Percentiles rank a stretch among this genome's conserved stretches.
Evolutionary conservation across 2,113 vertebrate genomes (phyloP).

Genomic region (Semnornis frantzii): DNA sequence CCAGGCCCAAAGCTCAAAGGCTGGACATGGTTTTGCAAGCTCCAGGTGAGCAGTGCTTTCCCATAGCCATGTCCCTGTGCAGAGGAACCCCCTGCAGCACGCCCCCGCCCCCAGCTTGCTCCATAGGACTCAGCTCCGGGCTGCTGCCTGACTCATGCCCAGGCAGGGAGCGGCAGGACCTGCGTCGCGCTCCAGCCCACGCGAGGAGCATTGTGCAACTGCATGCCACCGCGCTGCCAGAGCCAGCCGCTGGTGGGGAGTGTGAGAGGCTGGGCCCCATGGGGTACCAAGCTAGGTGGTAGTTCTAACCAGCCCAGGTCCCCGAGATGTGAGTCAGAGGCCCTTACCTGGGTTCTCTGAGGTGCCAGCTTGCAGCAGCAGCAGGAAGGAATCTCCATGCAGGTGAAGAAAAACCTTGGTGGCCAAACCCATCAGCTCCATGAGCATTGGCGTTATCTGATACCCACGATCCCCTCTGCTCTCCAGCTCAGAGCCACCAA

Average conservation of each 20-base stretch:
- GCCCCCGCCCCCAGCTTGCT: neutral
- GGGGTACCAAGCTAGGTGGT: neutral
- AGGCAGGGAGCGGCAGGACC: conserved; percentile 6
- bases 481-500: neutral
- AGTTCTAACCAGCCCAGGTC: neutral
- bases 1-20: neutral
- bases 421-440: neutral
- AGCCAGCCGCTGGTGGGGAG: neutral
- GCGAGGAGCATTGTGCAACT: conserved; percentile 31
- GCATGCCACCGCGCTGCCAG: rapidly evolving
- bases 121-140: neutral
- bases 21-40: neutral
- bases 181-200: conserved; percentile 32
- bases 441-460: neutral
- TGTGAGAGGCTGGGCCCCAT: neutral
- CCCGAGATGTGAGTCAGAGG: neutral
- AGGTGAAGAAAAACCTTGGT: neutral
- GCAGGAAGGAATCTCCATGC: neutral
- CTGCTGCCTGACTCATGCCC: conserved; percentile 8
- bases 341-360: neutral
- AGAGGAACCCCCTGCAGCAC: neutral
- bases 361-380: neutral
- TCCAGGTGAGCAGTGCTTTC: neutral
- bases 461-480: neutral
- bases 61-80: rapidly evolving